These are phyloP conservation scores for Cheilosia grossa DNA, from an alignment of 2,888 invertebrate genomes.

Conservation along the genomic window DNA sequence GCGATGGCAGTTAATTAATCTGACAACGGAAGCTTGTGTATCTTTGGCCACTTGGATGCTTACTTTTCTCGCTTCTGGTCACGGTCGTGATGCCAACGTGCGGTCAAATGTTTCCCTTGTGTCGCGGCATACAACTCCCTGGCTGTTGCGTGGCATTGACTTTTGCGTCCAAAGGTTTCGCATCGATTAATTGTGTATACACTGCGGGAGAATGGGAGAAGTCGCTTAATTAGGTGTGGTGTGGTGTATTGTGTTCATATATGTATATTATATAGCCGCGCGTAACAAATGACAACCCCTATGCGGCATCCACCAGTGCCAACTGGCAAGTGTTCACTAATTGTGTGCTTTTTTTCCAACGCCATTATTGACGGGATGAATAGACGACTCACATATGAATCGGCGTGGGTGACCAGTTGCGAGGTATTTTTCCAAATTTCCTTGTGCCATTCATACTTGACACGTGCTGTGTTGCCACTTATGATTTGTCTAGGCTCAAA, in stretches of 20 bases:
- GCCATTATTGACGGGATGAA: conserved; percentile 1
- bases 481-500: neutral
- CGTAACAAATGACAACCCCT: conserved; percentile 17
- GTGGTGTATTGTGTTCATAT: conserved; percentile 6
- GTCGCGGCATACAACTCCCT: conserved; percentile 13
- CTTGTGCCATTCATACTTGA: neutral
- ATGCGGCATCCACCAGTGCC: conserved; percentile 14
- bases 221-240: conserved; percentile 50
- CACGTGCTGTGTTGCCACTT: conserved; percentile 8
- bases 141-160: conserved; percentile 50
- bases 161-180: conserved; percentile 38
- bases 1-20: conserved; percentile 23
- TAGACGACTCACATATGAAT: conserved; percentile 4
- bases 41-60: conserved; percentile 22
- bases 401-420: conserved; percentile 8
- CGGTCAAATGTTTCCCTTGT: conserved; percentile 33
- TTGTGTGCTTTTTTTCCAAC: neutral
- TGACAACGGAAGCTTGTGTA: conserved; percentile 21
- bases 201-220: conserved; percentile 4
- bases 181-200: conserved; percentile 58
- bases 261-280: neutral
- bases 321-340: neutral
- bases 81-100: conserved; percentile 18
- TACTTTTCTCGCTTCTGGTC: conserved; percentile 18
- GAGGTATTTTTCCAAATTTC: conserved; percentile 15